Conservation (phyloP, 2,113 vertebrate species). For the Pan troglodytes region DNA sequence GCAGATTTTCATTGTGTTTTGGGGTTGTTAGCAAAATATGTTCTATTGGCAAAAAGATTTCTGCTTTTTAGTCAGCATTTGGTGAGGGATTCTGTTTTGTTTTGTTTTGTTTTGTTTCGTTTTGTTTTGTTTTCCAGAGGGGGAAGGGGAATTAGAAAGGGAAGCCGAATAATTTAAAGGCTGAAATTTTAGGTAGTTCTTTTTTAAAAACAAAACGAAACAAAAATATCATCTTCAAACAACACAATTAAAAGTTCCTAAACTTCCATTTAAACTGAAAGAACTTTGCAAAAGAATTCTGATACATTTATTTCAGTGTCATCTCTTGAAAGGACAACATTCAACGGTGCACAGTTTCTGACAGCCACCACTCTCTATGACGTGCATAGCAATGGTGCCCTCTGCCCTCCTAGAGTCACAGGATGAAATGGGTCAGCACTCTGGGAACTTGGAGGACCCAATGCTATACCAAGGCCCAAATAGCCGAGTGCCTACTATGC, state of each 20-base stretch:
- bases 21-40: neutral
- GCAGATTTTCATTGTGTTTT: neutral
- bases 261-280: neutral
- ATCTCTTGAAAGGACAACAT: neutral
- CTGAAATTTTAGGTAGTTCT: neutral
- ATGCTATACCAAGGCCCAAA: neutral
- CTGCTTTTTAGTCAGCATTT: slow-evolving; percentile 28
- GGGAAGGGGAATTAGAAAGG: neutral
- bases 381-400: too few species aligned
- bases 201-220: neutral
- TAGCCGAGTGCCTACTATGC: neutral
- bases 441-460: neutral
- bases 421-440: neutral
- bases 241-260: neutral
- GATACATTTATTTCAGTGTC: neutral
- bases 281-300: neutral
- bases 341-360: rapidly evolving
- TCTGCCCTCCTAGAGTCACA: neutral
- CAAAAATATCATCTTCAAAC: neutral
- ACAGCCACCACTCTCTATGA: rapidly evolving
- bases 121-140: neutral
- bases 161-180: neutral
- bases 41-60: neutral
- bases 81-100: neutral
- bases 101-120: neutral